Percentiles rank a stretch among this genome's conserved stretches.
Evolutionary conservation across 2,113 vertebrate species (phyloP).

Genomic region (Macaca nemestrina): DNA sequence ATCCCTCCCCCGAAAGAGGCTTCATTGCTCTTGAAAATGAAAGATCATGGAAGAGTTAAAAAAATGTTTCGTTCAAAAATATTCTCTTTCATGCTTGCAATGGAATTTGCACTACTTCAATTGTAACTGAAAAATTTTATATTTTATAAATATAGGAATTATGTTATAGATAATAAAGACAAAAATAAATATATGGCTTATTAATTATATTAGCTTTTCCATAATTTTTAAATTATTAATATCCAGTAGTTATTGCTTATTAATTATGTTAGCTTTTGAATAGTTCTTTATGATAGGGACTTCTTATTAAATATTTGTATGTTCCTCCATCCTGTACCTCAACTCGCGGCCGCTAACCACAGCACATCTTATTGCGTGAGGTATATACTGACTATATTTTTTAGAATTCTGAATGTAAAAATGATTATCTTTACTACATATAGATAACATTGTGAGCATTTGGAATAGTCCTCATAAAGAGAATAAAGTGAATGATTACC

Average conservation of each 20-base stretch:
- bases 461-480: neutral
- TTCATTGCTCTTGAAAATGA: neutral
- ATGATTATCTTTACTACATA: neutral
- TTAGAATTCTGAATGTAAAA: neutral
- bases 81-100: neutral
- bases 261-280: neutral
- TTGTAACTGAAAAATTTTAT: neutral
- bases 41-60: neutral
- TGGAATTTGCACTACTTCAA: neutral
- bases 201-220: neutral
- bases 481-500: neutral
- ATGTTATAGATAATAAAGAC: neutral
- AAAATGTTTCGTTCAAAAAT: neutral
- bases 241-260: neutral
- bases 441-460: neutral
- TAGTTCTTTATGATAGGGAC: neutral
- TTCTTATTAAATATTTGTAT: neutral
- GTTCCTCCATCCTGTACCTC: neutral
- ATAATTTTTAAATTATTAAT: too few relatives aligned
- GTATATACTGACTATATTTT: neutral
- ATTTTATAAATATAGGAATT: neutral
- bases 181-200: neutral
- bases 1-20: neutral
- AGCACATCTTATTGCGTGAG: neutral
- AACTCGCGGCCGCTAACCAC: accelerated